Evolutionary conservation across 2,888 invertebrate genomes (phyloP), one percentile per base, ranked within the genome.

Genomic region (Melieria picta): DNA sequence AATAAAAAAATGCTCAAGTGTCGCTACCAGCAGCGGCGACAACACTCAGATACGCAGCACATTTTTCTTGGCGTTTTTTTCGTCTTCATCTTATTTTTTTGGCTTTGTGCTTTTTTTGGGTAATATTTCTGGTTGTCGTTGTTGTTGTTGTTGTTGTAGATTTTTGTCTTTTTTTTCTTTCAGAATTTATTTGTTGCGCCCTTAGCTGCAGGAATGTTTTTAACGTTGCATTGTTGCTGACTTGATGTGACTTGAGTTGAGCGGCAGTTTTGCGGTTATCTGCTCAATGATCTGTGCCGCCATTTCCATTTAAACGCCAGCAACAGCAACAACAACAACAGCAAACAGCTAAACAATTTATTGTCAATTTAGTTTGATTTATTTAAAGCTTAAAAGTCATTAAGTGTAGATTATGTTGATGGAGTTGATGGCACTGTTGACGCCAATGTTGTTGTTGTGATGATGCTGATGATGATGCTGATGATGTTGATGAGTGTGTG

Each of bases 301-400:
- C 56, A 55, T 65, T 11, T 46, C 55, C 56, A 65, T 55, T 55
- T 55, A 55, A 11, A 52, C 45, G 46, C 7, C n/a, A n/a, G 3
- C 30, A 30, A 30, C 30, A 30, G 3, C 30, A 30, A 30, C 30
- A 30, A 5, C 4, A 63, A 50, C 10, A 55, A 56, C 10, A 43
- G 42, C 42, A 5, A 50, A 30, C 16, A 42, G 50, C 10, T 7
- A 43, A 75, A 75, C 69, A 80, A 80, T 78, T 81, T 75, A 75
- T 75, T 72, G 71, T 74, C 72, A 71, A 75, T 71, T 74, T 75
- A 71, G 75, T 74, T 78, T 81, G 80, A 81, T 81, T 80, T 79
- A 77, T 80, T 74, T 66, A 16, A 67, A 62, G 57, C 72, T 56
- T 68, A 47, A 68, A 56, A 67, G 66, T 62, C 75, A 75, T 73